Evolutionary conservation across 2,888 invertebrate species (phyloP).

Genomic region (Ellobium chinense): DNA sequence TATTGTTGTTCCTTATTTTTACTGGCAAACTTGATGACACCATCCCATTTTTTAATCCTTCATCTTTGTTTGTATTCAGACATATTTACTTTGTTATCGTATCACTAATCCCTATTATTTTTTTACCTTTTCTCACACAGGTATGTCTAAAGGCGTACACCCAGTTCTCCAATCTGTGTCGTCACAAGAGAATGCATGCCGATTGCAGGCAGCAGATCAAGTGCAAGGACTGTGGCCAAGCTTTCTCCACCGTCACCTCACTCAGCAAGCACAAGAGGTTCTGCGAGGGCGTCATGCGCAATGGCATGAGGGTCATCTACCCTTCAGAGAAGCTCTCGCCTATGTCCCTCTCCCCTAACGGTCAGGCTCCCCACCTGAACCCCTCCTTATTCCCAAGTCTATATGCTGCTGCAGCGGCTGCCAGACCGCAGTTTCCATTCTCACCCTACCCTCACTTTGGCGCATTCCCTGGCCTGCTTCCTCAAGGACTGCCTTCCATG

Average conservation of each 20-base stretch:
- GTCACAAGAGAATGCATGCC: slow-evolving; percentile 99
- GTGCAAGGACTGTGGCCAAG: slow-evolving; percentile 95
- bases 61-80: too few relatives aligned
- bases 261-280: slow-evolving; percentile 91
- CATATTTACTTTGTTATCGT: too few relatives aligned
- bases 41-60: background rate
- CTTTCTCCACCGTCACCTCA: slow-evolving; percentile 94
- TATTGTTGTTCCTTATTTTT: background rate
- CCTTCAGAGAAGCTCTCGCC: slow-evolving; percentile 55
- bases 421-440: slow-evolving; percentile 50
- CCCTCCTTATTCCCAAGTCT: slow-evolving; percentile 40
- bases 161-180: slow-evolving; percentile 98
- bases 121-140: slow-evolving; percentile 77
- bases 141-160: slow-evolving; percentile 96
- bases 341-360: slow-evolving; percentile 48
- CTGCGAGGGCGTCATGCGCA: slow-evolving; percentile 87
- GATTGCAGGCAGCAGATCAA: slow-evolving; percentile 95
- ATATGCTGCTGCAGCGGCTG: slow-evolving; percentile 47
- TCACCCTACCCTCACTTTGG: slow-evolving; percentile 49
- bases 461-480: slow-evolving; percentile 49
- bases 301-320: slow-evolving; percentile 64
- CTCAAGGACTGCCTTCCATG: slow-evolving; percentile 35
- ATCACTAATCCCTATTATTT: too few relatives aligned
- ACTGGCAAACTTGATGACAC: background rate
- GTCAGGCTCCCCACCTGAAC: slow-evolving; percentile 44